phyloP scores from a whole-genome alignment of 2,797 vertebrate genomes.

The Eurystomus glaucurus region DNA sequence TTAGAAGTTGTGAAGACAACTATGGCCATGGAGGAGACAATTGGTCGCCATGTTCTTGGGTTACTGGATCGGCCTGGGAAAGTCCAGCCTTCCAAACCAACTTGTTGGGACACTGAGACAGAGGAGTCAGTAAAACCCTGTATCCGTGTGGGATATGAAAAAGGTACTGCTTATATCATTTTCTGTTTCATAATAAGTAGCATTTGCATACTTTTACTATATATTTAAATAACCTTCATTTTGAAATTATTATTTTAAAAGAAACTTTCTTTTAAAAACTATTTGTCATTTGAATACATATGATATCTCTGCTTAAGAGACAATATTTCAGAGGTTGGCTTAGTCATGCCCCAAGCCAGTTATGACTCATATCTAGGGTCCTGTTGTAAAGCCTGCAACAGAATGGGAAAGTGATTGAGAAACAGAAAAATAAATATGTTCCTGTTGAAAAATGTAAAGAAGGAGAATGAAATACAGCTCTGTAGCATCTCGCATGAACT shows the following conservation, averaged over 20 bases:
- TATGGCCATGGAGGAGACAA: slow-evolving; percentile 92
- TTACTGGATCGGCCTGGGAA: slow-evolving; percentile 84
- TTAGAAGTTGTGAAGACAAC: slow-evolving; percentile 94
- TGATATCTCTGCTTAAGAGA: not conserved
- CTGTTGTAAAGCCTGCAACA: not conserved
- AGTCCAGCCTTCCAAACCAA: slow-evolving; percentile 70
- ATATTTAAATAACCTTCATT: not conserved
- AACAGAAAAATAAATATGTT: not conserved
- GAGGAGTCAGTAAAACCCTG: slow-evolving; percentile 65
- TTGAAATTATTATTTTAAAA: not conserved
- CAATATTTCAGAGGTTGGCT: not conserved
- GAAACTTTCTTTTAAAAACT: too few species aligned
- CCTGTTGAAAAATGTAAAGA: not conserved
- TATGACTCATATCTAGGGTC: not conserved
- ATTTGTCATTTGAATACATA: not conserved
- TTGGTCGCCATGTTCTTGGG: slow-evolving; percentile 90
- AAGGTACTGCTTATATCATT: slow-evolving; percentile 75
- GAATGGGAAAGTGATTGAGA: not conserved
- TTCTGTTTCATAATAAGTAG: not conserved
- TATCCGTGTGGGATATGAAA: slow-evolving; percentile 66
- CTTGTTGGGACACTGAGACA: slow-evolving; percentile 77
- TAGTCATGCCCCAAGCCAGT: not conserved
- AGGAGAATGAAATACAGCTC: not conserved
- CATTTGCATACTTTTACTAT: not conserved
- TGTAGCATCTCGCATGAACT: not conserved